Percentiles rank a stretch among this genome's conserved stretches.
These are phyloP conservation scores for Stenotaenia linearis DNA, from an alignment of 2,888 invertebrate species.

Conservation along the genomic window DNA sequence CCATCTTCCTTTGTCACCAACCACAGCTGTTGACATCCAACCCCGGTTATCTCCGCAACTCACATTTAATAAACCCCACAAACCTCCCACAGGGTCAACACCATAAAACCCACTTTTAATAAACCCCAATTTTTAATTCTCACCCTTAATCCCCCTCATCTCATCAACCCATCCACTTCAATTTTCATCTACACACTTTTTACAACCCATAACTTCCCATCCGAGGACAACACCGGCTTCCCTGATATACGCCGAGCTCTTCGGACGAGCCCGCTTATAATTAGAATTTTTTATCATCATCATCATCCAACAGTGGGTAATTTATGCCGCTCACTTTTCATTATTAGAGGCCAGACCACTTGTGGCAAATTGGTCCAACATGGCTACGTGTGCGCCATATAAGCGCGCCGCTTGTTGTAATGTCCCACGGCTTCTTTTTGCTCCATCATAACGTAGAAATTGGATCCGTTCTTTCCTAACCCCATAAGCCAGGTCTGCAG, in stretches of 20 bases:
- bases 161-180: not conserved
- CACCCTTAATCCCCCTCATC: too few relatives aligned
- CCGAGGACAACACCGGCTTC: not conserved
- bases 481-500: not conserved
- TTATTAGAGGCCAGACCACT: not conserved
- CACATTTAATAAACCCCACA: too few relatives aligned
- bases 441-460: constrained; percentile 1
- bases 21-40: too few relatives aligned
- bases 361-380: not conserved
- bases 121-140: too few relatives aligned
- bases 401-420: not conserved
- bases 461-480: constrained; percentile 4
- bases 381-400: not conserved
- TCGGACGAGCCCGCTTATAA: not conserved
- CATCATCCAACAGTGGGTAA: not conserved
- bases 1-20: too few relatives aligned
- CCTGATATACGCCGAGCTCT: not conserved
- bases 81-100: too few relatives aligned
- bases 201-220: not conserved
- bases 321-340: not conserved
- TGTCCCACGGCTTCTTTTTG: not conserved
- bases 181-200: not conserved
- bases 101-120: too few relatives aligned
- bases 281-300: not conserved
- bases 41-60: too few relatives aligned